phyloP scores from a whole-genome alignment of 2,113 vertebrate species.

The Burhinus bistriatus region DNA sequence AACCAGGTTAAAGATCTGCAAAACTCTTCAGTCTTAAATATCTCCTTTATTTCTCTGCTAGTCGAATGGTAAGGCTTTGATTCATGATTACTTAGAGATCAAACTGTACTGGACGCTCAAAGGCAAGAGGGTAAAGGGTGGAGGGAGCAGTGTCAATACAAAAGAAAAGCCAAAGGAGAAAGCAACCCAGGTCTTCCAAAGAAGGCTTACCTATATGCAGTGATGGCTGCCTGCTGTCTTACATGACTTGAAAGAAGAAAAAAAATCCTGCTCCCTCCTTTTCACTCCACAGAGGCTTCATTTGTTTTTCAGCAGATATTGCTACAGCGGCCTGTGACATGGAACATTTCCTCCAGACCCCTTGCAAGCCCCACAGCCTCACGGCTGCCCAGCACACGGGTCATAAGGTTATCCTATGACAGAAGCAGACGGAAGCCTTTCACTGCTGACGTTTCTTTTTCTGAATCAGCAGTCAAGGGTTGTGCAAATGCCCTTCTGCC shows the following conservation, averaged over 20 bases:
- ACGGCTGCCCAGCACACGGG: accelerated
- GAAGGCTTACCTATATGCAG: background rate
- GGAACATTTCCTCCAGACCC: background rate
- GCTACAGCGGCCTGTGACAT: background rate
- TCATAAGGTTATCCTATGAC: background rate
- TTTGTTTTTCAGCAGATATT: background rate
- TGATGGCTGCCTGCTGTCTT: background rate
- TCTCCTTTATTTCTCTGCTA: background rate
- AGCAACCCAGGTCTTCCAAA: background rate
- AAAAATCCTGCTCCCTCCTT: background rate
- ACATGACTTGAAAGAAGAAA: background rate
- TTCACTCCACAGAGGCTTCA: background rate
- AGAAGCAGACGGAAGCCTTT: background rate
- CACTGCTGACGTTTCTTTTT: background rate
- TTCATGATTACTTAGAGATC: background rate
- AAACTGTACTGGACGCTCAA: background rate
- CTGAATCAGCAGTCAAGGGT: background rate
- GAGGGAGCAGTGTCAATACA: background rate
- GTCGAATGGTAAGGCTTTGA: background rate
- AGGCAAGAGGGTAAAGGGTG: background rate
- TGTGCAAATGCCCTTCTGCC: background rate
- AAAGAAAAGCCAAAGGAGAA: background rate
- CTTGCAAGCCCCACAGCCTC: background rate
- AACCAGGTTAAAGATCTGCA: background rate
- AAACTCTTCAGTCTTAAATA: background rate